Percentiles rank a stretch among this genome's conserved stretches.
Evolutionary conservation across 2,797 vertebrate species (phyloP).

Genomic region (Pyrocephalus nanus): DNA sequence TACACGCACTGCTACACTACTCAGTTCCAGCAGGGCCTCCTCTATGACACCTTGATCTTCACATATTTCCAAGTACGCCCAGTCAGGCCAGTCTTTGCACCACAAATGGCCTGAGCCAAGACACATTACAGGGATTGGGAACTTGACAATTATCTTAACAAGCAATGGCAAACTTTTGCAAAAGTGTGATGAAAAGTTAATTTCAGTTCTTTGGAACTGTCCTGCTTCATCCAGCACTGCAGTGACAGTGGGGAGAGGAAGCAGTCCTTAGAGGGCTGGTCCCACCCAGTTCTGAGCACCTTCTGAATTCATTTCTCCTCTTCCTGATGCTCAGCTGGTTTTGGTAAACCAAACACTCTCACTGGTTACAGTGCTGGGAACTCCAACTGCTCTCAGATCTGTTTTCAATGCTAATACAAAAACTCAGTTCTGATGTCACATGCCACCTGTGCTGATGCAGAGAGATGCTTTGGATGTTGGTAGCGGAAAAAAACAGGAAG

Average conservation of each 20-base stretch:
- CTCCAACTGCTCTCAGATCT: background rate
- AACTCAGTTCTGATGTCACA: background rate
- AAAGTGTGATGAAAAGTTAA: background rate
- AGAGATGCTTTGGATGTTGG: background rate
- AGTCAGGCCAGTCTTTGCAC: background rate
- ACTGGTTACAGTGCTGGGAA: background rate
- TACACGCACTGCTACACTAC: background rate
- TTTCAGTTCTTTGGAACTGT: background rate
- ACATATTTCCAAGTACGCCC: background rate
- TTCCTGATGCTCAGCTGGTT: constrained; percentile 4
- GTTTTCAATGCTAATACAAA: background rate
- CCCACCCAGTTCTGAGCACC: background rate
- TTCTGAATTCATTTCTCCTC: background rate
- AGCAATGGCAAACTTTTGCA: background rate
- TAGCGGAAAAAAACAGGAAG: background rate
- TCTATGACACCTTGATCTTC: background rate
- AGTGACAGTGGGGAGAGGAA: background rate
- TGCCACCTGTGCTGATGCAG: background rate
- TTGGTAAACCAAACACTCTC: background rate
- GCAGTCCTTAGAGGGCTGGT: background rate
- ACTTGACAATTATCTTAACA: background rate
- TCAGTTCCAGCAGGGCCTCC: background rate
- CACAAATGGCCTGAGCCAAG: no score
- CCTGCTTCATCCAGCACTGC: background rate
- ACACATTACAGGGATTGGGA: background rate